Conservation (phyloP, 2,113 vertebrate species). For the Ploceus nigricollis region DNA sequence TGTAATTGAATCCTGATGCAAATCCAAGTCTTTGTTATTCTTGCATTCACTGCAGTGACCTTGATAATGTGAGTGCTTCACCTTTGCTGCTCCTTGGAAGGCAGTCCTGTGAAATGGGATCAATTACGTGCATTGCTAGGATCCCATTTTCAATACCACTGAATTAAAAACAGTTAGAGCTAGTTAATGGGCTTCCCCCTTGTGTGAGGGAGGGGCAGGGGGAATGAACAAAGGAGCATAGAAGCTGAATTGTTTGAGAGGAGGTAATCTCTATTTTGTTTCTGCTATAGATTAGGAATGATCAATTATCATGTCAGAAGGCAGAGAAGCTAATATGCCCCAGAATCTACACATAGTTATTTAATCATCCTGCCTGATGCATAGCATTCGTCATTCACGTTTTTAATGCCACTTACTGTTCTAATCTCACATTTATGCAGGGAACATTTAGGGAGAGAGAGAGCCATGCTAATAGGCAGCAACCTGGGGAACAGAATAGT, state of each 20-base stretch:
- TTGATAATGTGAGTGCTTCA: background rate
- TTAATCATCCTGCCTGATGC: conserved; percentile 30
- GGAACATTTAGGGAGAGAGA: background rate
- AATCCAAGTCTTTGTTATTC: background rate
- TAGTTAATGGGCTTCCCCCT: conserved; percentile 8
- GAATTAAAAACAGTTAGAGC: conserved; percentile 17
- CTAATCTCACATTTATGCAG: background rate
- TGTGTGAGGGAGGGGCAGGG: background rate
- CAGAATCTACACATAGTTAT: background rate
- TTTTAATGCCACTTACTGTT: conserved; percentile 32
- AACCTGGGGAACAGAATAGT: background rate
- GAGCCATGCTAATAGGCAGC: background rate
- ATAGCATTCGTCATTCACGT: background rate
- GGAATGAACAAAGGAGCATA: background rate
- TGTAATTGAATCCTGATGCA: background rate
- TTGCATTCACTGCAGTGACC: background rate
- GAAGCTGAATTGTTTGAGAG: background rate
- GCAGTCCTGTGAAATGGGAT: background rate
- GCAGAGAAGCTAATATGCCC: background rate
- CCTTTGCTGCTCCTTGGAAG: background rate
- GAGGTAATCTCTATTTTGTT: conserved; percentile 19
- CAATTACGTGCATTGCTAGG: background rate
- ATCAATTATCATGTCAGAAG: conserved; percentile 23
- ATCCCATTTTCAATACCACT: background rate
- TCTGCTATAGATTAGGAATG: background rate